Evolutionary conservation across 2,113 vertebrate genomes (phyloP), one percentile per base, ranked within the genome.

Genomic region (Leptobrachium leishanense): DNA sequence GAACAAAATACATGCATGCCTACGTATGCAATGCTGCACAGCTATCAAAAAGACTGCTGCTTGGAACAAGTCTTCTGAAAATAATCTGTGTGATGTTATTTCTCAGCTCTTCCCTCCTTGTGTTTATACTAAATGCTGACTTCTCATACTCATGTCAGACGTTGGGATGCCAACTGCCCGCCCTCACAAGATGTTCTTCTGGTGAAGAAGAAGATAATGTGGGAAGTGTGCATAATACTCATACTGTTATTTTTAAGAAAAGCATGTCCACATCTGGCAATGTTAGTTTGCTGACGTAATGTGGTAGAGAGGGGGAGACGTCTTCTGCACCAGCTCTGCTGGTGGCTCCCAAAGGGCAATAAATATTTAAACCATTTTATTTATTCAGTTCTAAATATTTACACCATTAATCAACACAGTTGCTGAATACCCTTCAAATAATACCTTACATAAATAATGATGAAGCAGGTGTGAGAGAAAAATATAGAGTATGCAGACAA

Each of bases 171-270:
- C 88, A 92, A 85, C 88, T 88, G 90, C 83, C 78, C 39, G 67
- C 85, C 87, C 87, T 87, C 84, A 88, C 82, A 86, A 83, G 84
- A 73, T 2, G 82, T 81, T 85, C 81, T 82, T 87, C 83, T 84
- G 82, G 62, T 85, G 72, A 78, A 81, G 85, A 86, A 87, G 83
- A 82, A 88, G 85, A 85, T 80, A 88, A 89, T 83, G 81, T 77
- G 85, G 85, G 79, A 73, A 74, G 85, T 86, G 74, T 79, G 13
- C 84, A 84, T 82, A 90, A 88, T 0, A 87, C 81, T 15, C 75
- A 87, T 64, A 88, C 85, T 90, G 88, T 92, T 90, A 88, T 89
- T 92, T 88, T 86, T 88, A 85, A 89, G 84, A 85, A 88, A 90
- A 90, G 84, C 87, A 89, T 90, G 84, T 92, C 88, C 84, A 90